Base-by-base conservation (phyloP, 2,113 vertebrate species). In the Leptodactylus fuscus region DNA sequence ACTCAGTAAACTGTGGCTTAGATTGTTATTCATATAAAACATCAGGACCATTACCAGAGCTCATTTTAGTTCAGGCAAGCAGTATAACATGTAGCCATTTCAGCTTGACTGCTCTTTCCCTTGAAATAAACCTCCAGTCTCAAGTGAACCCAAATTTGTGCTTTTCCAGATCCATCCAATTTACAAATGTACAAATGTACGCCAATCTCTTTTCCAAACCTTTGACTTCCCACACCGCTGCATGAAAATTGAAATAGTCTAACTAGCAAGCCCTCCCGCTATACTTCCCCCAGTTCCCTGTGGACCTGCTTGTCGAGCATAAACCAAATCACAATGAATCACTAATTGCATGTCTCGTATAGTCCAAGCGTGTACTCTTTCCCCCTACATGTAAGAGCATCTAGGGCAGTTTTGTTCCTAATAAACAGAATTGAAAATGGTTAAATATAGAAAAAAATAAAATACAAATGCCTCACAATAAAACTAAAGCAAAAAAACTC, bases 91-190 rank as follows among this genome's bases (percentile, higher is more conserved):
- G 32, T 38, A 82, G 51, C 27, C 6, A 62, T 34, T 49, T 38
- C 81, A 53, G 48, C 65, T 82, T 36, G 44, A 16, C 18, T 15
- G 13, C 32, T n/a, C 38, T 27, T 51, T 27, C 44, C 67, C 12
- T 41, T 73, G 29, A 70, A 70, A 53, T 27, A 36, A 34, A 24
- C 58, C 34, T 46, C 9, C 27, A 18, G 15, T 24, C 20, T 27
- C 2, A 32, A 69, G 16, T n/a, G 41, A 34, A 53, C 29, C 36
- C 27, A 81, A 49, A 70, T 51, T n/a, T 13, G 65, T 22, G 48
- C 49, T 83, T 73, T 83, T 46, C 49, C 20, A 67, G 60, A 81
- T 81, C 22, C 44, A 55, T 15, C 48, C 69, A 83, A 74, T 70
- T 70, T 65, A 76, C 41, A 69, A 32, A 70, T 44, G 27, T 53